Conservation (phyloP, 2,888 invertebrate species). For the Coenonympha arcania region DNA sequence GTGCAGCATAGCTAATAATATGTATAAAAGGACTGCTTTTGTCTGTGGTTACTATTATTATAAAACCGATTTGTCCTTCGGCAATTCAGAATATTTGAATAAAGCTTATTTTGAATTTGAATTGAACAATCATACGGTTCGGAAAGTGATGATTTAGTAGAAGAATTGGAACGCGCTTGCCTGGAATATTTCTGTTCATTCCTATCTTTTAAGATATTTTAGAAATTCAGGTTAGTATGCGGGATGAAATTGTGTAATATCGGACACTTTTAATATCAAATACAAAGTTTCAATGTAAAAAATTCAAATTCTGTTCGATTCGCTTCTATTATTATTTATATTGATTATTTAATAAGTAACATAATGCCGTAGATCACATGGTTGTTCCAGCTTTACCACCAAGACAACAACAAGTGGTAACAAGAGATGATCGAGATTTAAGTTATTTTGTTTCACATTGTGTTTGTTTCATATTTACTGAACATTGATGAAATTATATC, state of each 20-base stretch:
- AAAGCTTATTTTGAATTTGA: slow-evolving; percentile 4
- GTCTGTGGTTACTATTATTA: not conserved
- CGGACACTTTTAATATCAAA: not conserved
- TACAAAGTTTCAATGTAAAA: not conserved
- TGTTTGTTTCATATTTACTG: too few relatives aligned
- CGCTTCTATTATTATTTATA: too few relatives aligned
- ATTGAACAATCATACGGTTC: slow-evolving; percentile 6
- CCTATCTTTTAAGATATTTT: not conserved
- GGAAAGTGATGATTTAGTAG: not conserved
- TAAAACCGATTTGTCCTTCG: not conserved
- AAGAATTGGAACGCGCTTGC: not conserved
- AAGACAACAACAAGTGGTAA: too few relatives aligned
- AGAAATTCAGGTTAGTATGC: not conserved
- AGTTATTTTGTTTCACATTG: too few relatives aligned
- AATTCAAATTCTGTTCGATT: not conserved
- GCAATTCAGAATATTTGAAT: not conserved
- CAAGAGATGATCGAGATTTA: too few relatives aligned
- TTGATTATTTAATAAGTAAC: too few relatives aligned
- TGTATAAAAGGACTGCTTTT: not conserved
- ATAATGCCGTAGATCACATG: too few relatives aligned
- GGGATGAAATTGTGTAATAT: not conserved
- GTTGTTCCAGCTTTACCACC: too few relatives aligned
- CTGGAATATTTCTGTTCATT: not conserved
- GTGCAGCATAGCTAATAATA: not conserved
- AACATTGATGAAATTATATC: too few relatives aligned